Percentiles rank a stretch among this genome's conserved stretches.
These are phyloP conservation scores for Prochilodus magdalenae DNA, from an alignment of 2,113 vertebrate genomes.

Conservation along the genomic window DNA sequence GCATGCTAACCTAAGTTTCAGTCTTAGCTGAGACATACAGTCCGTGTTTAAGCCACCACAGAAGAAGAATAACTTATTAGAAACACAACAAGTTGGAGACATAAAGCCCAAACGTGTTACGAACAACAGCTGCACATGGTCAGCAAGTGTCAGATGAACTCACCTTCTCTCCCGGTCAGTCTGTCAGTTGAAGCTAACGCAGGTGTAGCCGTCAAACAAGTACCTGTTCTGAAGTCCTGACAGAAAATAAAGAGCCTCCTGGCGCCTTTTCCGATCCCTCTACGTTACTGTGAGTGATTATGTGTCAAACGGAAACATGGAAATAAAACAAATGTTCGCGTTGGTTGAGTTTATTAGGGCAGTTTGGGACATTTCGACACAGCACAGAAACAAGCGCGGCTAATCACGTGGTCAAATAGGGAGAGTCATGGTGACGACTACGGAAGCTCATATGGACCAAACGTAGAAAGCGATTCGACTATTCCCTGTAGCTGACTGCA, in stretches of 20 bases:
- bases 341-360: not conserved
- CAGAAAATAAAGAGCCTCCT: not conserved
- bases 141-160: not conserved
- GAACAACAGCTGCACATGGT: not conserved
- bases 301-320: not conserved
- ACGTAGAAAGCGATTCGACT: not conserved
- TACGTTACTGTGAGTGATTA: no score
- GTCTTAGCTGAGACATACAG: no score
- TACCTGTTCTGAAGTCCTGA: not conserved
- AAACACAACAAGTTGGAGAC: no score
- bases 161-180: conserved; percentile 7
- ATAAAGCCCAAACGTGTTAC: no score
- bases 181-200: conserved; percentile 16
- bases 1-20: no score
- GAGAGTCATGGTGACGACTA: conserved; percentile 66
- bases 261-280: not conserved
- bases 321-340: not conserved
- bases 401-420: conserved; percentile 50
- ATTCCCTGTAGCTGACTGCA: not conserved
- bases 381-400: conserved; percentile 42
- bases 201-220: conserved; percentile 12
- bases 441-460: conserved; percentile 56
- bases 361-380: conserved; percentile 51
- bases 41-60: no score
- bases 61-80: no score